Evolutionary conservation across 2,888 invertebrate genomes (phyloP).

Genomic region (Eupithecia centaureata): DNA sequence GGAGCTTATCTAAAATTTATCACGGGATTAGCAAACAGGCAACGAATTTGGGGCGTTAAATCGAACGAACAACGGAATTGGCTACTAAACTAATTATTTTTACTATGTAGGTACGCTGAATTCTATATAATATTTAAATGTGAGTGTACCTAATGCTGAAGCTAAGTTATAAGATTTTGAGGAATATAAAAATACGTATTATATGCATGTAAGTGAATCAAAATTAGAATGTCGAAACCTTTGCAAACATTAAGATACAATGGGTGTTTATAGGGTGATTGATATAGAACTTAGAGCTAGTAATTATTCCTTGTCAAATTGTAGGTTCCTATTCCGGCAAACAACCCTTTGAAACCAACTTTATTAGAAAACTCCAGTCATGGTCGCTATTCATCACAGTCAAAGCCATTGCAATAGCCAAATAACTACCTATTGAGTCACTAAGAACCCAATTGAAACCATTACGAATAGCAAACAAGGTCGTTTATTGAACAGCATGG

Average conservation of each 20-base stretch:
- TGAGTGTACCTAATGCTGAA: no score
- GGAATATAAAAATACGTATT: no score
- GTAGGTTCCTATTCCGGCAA: background rate
- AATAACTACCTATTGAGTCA: conserved; percentile 9
- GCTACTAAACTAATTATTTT: background rate
- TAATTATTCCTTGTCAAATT: background rate
- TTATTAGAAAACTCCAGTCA: conserved; percentile 16
- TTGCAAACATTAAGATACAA: no score
- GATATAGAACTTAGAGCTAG: background rate
- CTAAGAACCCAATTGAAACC: background rate
- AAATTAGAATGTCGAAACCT: no score
- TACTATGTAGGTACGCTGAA: background rate
- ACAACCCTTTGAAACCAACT: conserved; percentile 24
- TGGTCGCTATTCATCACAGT: conserved; percentile 13
- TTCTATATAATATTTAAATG: background rate
- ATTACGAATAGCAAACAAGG: conserved; percentile 2
- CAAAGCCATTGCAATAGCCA: conserved; percentile 16
- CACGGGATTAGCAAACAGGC: conserved; percentile 2
- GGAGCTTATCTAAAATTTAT: background rate
- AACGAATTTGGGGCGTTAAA: background rate
- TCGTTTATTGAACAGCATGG: conserved; percentile 4
- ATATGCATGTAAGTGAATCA: no score
- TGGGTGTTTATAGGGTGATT: background rate
- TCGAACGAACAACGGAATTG: background rate
- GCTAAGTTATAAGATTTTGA: no score